These are phyloP conservation scores for Nomada hirtipes DNA, from an alignment of 2,888 invertebrate genomes.

Conservation along the genomic window DNA sequence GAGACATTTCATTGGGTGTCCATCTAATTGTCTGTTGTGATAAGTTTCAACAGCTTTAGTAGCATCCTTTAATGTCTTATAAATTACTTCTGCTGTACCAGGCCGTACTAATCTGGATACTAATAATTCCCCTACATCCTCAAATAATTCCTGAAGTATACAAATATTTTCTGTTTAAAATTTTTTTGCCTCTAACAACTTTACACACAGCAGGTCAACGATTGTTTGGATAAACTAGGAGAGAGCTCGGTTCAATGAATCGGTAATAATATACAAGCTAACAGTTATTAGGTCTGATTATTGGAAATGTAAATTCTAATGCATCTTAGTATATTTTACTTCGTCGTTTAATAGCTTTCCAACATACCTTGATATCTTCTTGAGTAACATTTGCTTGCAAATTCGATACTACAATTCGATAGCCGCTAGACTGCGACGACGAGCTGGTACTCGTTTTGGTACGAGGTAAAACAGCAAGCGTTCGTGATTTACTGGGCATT, in stretches of 20 bases:
- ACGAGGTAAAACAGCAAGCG: slow-evolving; percentile 80
- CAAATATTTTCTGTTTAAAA: not conserved
- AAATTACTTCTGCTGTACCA: slow-evolving; percentile 96
- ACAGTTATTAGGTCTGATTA: no score
- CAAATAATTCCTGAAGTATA: slow-evolving; percentile 93
- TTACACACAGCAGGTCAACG: no score
- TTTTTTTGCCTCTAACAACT: no score
- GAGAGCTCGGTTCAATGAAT: not conserved
- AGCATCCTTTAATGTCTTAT: slow-evolving; percentile 93
- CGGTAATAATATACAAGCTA: not conserved
- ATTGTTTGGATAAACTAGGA: not conserved
- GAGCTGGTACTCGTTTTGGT: slow-evolving; percentile 82
- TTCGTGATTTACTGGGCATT: slow-evolving; percentile 77
- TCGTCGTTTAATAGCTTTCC: not conserved
- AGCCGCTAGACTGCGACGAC: slow-evolving; percentile 87
- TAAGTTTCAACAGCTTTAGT: slow-evolving; percentile 96
- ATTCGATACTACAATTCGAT: slow-evolving; percentile 95
- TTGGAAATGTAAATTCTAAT: no score
- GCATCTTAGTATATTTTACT: not conserved
- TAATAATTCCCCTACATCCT: slow-evolving; percentile 94
- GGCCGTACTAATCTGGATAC: slow-evolving; percentile 93
- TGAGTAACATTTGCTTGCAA: slow-evolving; percentile 94
- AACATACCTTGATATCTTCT: slow-evolving; percentile 93
- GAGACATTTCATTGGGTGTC: slow-evolving; percentile 96
- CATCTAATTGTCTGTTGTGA: slow-evolving; percentile 96